Evolutionary conservation across 2,113 vertebrate genomes (phyloP).

Genomic region (Crotalus helleri): DNA sequence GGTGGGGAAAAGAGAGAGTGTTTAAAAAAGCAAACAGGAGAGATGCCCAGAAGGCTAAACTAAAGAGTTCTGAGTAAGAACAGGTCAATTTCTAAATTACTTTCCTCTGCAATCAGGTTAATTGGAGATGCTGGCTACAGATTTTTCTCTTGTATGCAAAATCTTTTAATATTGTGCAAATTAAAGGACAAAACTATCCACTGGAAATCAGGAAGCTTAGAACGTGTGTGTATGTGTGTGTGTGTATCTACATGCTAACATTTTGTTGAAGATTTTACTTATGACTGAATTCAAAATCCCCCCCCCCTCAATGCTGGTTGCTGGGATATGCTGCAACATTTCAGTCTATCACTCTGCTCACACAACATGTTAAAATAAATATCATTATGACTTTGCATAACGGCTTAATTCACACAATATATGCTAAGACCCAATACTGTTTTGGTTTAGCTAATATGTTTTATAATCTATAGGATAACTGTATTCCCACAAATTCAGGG

Average conservation of each 20-base stretch:
- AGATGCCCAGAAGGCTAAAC: slow-evolving; percentile 60
- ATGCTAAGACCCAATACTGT: neutral
- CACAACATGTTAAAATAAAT: neutral
- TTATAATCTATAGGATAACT: neutral
- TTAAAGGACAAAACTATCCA: slow-evolving; percentile 43
- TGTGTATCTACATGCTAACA: neutral
- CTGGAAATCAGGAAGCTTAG: slow-evolving; percentile 26
- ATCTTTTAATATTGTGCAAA: slow-evolving; percentile 45
- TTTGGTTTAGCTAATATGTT: neutral
- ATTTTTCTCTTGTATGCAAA: slow-evolving; percentile 49
- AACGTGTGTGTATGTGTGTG: neutral
- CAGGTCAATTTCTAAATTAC: slow-evolving; percentile 60
- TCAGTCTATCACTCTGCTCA: neutral
- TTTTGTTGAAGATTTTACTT: neutral
- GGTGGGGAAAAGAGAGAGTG: slow-evolving; percentile 23
- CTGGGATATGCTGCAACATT: slow-evolving; percentile 8
- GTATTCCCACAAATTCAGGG: neutral
- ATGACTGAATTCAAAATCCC: neutral
- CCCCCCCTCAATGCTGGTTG: neutral
- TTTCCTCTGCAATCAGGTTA: slow-evolving; percentile 64
- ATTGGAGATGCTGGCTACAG: slow-evolving; percentile 53
- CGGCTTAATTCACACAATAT: neutral
- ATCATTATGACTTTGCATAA: neutral
- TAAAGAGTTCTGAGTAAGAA: slow-evolving; percentile 55
- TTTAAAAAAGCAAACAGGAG: slow-evolving; percentile 53